Base-by-base conservation (phyloP, 2,113 vertebrate species). In the Calonectris borealis region DNA sequence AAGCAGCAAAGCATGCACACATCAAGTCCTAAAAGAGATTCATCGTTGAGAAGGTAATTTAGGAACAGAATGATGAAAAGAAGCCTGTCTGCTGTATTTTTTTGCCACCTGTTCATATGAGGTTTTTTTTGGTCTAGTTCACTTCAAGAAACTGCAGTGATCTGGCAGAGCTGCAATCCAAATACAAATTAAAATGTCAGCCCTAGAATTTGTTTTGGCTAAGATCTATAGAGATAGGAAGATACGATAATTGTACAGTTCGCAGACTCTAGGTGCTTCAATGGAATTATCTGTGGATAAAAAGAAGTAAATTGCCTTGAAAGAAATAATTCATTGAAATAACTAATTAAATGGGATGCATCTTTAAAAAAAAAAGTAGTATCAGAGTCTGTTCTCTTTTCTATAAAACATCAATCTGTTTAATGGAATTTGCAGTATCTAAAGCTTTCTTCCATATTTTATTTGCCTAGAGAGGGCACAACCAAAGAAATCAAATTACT, bases 171-270 rank as follows among this genome's bases (percentile, higher is more conserved):
- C 58, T 49, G 79, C 86, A 90, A 90, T 13, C 36, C 52, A 94
- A 94, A 83, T 38, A 61, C 54, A 85, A 92, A 91, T 86, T 89
- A 94, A 78, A 95, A 95, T 62, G 51, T 89, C 83, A 83, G 60
- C 72, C 76, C 51, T 70, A 38, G 58, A 83, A 69, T 92, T 88
- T 70, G 40, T 90, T 95, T 95, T 90, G 80, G 80, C 80, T 91
- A 40, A 83, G 66, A 72, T 73, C 34, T 93, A 31, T 44, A 44
- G 44, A 85, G 38, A 66, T 16, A 44, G 46, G 27, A 86, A 92
- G 57, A 90, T 76, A 40, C 0, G 0, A 17, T 89, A 84, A 89
- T 34, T 68, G 73, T 51, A 55, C 69, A 31, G 48, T 34, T 81
- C 2, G 5, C 48, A 86, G 83, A 25, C 36, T 75, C 13, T 6